These are phyloP conservation scores for Alces alces DNA, from an alignment of 2,113 vertebrate species.

Conservation along the genomic window DNA sequence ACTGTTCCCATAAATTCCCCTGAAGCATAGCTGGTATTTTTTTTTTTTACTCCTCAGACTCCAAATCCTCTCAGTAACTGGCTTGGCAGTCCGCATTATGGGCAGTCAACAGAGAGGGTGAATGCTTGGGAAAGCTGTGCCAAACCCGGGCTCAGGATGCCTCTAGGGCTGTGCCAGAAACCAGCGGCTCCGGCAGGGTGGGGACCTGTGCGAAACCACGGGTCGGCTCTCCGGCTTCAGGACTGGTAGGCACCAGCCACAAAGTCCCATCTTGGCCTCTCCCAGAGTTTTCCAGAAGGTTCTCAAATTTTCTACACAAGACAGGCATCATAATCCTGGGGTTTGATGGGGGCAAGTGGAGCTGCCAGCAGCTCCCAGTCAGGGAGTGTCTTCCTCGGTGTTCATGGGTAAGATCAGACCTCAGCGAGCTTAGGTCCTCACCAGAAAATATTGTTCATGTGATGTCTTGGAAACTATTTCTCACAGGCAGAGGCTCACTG, in stretches of 20 bases:
- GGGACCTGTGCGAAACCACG: background rate
- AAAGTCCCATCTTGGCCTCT: background rate
- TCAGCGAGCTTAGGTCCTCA: background rate
- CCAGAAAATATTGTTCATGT: background rate
- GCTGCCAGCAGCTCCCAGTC: background rate
- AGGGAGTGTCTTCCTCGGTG: background rate
- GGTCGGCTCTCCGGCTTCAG: background rate
- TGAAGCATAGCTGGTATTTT: background rate
- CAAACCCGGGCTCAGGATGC: background rate
- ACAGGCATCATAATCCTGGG: background rate
- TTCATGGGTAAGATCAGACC: background rate
- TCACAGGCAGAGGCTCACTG: background rate
- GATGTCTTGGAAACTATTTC: slow-evolving; percentile 26
- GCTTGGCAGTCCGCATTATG: background rate
- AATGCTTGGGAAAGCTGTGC: background rate
- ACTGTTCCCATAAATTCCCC: background rate
- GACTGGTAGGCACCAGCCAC: background rate
- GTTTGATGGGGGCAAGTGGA: too few relatives aligned
- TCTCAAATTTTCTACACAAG: background rate
- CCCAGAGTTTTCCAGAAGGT: background rate
- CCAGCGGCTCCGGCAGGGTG: background rate
- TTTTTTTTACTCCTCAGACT: background rate
- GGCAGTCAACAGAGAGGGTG: background rate
- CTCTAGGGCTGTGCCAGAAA: background rate
- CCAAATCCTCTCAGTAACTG: background rate